Base-by-base conservation (phyloP, 2,888 invertebrate species). In the Apamea monoglypha region DNA sequence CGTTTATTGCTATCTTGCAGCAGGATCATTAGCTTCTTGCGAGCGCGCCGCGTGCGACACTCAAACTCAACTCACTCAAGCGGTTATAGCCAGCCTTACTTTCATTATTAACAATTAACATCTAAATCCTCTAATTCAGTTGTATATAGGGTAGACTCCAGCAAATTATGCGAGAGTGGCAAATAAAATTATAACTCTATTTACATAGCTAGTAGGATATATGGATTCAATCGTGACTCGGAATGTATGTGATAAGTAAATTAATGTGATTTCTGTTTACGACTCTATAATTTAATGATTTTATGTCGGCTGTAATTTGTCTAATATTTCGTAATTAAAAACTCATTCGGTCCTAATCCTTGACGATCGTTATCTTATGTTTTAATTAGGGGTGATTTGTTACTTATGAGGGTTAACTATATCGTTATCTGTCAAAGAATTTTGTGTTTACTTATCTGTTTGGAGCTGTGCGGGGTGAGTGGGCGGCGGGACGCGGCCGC, bases 1-100 rank as follows among this genome's bases (percentile, higher is more conserved):
- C 93, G 90, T 94, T 94, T 93, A 95, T 93, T 93, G 92, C 92
- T 87, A 91, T 91, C 91, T 88, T 86, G 87, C 87, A 74, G 90
- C 87, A 86, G 88, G 79, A 87, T 93, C 91, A 94, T 94, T 92
- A 93, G 92, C 92, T 92, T 89, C 91, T 90, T 89, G 91, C 89
- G 81, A 81, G 32, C 29, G 81, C 78, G 72, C 79, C 77, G 74
- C 88, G 85, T 84, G 82, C 80, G 76, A 81, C 82, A 82, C 87
- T 90, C 80, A 63, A 47, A 83, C 87, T 90, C 67, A 61, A 36
- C 85, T 79, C 44, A 80, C 80, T 63, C 80, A 85, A 89, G 85
- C 83, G 81, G 87, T 87, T 86, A 91, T 88, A 81, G 83, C 79
- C 85, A 86, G 87, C 77, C 86, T 85, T 82, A 85, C 88, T 88